Evolutionary conservation across 2,797 vertebrate species (phyloP).

Genomic region (Columba guinea): DNA sequence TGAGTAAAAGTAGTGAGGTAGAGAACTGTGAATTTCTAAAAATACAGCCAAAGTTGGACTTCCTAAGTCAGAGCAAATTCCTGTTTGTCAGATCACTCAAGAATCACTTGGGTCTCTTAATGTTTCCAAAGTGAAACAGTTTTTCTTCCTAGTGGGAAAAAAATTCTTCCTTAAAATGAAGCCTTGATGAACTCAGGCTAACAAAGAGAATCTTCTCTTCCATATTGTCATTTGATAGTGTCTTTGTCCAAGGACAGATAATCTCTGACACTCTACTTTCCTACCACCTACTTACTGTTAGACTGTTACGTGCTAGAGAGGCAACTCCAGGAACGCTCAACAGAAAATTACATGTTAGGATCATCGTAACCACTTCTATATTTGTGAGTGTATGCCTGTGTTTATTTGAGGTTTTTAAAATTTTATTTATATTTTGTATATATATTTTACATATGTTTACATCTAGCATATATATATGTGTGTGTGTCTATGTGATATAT

Average conservation of each 20-base stretch:
- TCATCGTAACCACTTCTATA: neutral
- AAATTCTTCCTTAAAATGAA: neutral
- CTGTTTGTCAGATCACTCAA: neutral
- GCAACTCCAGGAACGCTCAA: neutral
- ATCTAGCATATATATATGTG: neutral
- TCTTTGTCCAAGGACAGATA: conserved; percentile 19
- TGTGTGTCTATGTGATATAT: neutral
- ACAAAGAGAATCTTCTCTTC: neutral
- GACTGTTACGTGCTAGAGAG: neutral
- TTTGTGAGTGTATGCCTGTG: neutral
- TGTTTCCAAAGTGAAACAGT: neutral
- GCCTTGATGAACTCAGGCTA: neutral
- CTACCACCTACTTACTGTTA: neutral
- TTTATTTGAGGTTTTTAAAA: neutral
- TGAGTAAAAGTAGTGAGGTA: neutral
- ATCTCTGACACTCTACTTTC: neutral
- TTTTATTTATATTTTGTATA: neutral
- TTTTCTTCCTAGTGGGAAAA: neutral
- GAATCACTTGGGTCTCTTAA: neutral
- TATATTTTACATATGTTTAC: neutral
- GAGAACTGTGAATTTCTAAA: neutral
- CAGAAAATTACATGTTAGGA: neutral
- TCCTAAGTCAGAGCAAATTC: neutral
- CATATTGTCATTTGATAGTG: neutral
- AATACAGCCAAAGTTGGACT: neutral